These are phyloP conservation scores for Xylota segnis DNA, from an alignment of 2,888 invertebrate genomes.

Conservation along the genomic window DNA sequence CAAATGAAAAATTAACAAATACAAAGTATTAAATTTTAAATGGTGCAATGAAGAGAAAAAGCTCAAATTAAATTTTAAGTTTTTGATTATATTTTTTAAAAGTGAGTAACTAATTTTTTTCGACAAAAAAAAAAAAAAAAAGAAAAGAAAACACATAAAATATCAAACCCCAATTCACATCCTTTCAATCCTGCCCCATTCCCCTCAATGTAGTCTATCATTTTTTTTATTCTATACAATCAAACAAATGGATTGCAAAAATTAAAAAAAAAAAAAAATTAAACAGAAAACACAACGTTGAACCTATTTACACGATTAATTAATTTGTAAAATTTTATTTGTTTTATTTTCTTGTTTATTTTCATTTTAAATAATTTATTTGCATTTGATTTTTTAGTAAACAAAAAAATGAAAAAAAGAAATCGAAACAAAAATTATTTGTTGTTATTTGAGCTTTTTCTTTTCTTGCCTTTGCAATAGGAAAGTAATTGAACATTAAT, in stretches of 20 bases:
- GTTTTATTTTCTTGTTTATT: constrained; percentile 1
- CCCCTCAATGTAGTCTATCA: constrained; percentile 85
- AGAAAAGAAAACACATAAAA: constrained; percentile 78
- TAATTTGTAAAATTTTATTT: constrained; percentile 33
- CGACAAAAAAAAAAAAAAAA: constrained; percentile 73
- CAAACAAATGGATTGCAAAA: constrained; percentile 52
- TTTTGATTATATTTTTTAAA: constrained; percentile 72
- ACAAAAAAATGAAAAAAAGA: constrained; percentile 4
- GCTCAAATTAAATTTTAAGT: constrained; percentile 81
- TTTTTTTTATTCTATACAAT: constrained; percentile 79
- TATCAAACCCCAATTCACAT: constrained; percentile 81
- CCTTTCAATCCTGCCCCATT: constrained; percentile 83
- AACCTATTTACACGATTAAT: constrained; percentile 73
- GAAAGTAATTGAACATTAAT: constrained; percentile 58
- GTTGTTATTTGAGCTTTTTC: constrained; percentile 79
- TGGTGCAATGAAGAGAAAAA: constrained; percentile 85
- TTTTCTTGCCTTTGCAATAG: constrained; percentile 78
- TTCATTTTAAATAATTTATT: constrained; percentile 12
- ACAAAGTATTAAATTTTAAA: constrained; percentile 54
- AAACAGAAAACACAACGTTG: constrained; percentile 65
- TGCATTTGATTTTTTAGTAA: constrained; percentile 12
- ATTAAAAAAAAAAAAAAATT: constrained; percentile 26
- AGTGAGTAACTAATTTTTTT: constrained; percentile 71
- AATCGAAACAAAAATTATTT: constrained; percentile 52
- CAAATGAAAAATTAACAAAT: constrained; percentile 40